Evolutionary conservation across 1,140 invertebrate genomes (phyloP), one percentile per base, ranked within the genome.

Genomic region (Listronotus bonariensis): DNA sequence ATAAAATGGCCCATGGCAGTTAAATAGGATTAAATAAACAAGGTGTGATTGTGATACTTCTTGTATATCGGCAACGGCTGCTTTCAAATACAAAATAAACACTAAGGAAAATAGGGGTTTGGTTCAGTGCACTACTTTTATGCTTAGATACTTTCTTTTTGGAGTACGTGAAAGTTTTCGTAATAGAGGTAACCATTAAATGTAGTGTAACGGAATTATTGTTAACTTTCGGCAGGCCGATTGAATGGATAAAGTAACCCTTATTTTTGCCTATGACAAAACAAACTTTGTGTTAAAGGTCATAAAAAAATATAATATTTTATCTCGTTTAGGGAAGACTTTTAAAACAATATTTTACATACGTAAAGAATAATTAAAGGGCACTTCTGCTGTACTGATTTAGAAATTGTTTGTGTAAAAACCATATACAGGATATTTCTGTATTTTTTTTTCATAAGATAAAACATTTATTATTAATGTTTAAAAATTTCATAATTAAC

Each of bases 101-200:
- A 55, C 26, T 53, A 53, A 55, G 53, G 40, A 55, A 55, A 40
- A 45, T 57, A 57, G 31, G 42, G 42, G 55, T 46, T 26, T 26
- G 45, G 55, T 57, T 36, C 55, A 57, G 42, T 57, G 55, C 55
- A 57, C 55, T 57, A 57, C 55, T 57, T 57, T 57, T 57, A 57
- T 57, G 40, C 55, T 57, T 20, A 57, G 45, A 57, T 57, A 20
- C 55, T 57, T 15, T 45, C 55, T 57, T 57, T 57, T 57, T 57
- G 55, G 55, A 41, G n/a, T 57, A 57, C 55, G 55, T 57, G 55
- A 15, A 57, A 17, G 41, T 57, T 57, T 57, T 57, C 53, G 41
- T 43, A 57, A 57, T 31, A 36, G 41, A 32, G 20, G 14, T 10
- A 43, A 31, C 42, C 42, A 57, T 57, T 57, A n/a, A 32, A 26